Percentiles rank a stretch among this genome's conserved stretches.
Conservation (phyloP, 2,113 vertebrate genomes). For the Tylochromis polylepis region DNA sequence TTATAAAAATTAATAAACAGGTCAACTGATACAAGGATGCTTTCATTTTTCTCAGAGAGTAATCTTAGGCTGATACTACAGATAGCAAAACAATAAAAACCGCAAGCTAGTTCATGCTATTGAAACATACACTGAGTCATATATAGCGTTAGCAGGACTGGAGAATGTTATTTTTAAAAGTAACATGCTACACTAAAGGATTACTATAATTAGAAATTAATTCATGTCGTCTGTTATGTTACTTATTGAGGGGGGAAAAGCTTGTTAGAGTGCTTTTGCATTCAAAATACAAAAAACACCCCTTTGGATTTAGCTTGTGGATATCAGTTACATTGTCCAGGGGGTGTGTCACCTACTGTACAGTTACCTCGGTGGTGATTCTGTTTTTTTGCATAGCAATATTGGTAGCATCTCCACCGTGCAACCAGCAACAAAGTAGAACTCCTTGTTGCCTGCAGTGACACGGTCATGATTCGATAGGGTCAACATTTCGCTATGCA, state of each 20-base stretch:
- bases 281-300: background rate
- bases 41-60: background rate
- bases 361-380: no score
- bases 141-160: background rate
- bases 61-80: background rate
- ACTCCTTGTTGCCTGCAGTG: no score
- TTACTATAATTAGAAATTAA: background rate
- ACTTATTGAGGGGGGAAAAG: no score
- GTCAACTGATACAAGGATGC: background rate
- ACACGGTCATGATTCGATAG: no score
- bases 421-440: no score
- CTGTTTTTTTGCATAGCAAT: no score
- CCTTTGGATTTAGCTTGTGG: background rate
- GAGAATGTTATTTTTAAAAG: background rate
- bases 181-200: fast-evolving
- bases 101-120: background rate
- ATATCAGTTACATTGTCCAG: background rate
- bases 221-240: background rate
- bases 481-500: no score
- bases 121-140: background rate
- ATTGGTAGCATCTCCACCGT: no score
- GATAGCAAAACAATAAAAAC: background rate
- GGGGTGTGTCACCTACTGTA: no score
- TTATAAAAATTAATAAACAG: background rate
- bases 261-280: background rate